Base-by-base conservation (phyloP, 2,797 vertebrate genomes). In the Siniperca scherzeri region DNA sequence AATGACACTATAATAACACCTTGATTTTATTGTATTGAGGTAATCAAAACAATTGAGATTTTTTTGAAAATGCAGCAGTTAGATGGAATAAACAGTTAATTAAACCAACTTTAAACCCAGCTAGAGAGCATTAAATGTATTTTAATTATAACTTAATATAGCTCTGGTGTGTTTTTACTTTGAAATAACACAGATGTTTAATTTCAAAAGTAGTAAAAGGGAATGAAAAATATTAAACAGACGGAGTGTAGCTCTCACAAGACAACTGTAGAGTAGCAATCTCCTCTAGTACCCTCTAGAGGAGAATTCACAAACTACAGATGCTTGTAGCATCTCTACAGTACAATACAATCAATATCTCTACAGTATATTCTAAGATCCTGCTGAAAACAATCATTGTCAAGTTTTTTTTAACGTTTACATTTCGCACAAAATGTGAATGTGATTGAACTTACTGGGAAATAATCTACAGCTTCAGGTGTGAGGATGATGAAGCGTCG, bases 401-500 rank as follows among this genome's bases (percentile, higher is more conserved):
- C 13, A 56, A 40, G 22, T 65, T 40, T 16, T 25, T 11, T 50
- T 53, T 33, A 59, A 50, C 64, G 16, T 60, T 62, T 8, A 66
- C 5, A 12, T 56, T 25, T 69, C 2, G 53, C 22, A 74, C 16
- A 72, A 82, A 87, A 76, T 62, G 40, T 61, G 10, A 68, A 79
- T 40, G 44, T 61, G 7, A 56, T 76, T 27, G 46, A 84, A 93
- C 95, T 96, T 97, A 99, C 97, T 77, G 96, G 94, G 93, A 98
- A 98, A 95, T 94, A 90, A 89, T 96, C 95, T 82, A 96, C 91
- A 91, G 97, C 97, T 92, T 98, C 98, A 57, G 97, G 98, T 89
- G 96, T 97, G 92, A 98, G 95, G 90, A 98, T 97, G 92, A 87
- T 96, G 94, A 98, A 97, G 93, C 96, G 96, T 74, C 91, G 93